These are phyloP conservation scores for Whitmania pigra DNA, from an alignment of 1,140 invertebrate species.

Conservation along the genomic window DNA sequence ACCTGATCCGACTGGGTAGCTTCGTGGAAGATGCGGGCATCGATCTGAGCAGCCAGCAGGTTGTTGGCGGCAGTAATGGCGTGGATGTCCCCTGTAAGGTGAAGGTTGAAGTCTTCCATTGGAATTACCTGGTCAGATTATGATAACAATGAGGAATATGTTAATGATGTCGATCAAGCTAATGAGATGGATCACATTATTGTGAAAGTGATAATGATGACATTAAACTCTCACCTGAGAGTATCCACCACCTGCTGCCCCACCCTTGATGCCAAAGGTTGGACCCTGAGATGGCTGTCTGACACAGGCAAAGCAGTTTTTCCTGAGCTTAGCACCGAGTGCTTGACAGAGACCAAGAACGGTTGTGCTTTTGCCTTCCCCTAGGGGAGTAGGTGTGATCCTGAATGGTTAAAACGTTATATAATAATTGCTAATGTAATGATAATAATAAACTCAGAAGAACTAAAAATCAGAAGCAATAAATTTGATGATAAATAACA, in stretches of 20 bases:
- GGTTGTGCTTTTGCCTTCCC: slow-evolving; percentile 93
- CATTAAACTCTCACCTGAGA: slow-evolving; percentile 36
- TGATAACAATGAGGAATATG: slow-evolving; percentile 31
- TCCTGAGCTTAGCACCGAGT: slow-evolving; percentile 64
- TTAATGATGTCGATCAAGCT: neutral
- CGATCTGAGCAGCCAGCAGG: slow-evolving; percentile 70
- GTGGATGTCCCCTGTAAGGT: slow-evolving; percentile 96
- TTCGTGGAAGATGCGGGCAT: slow-evolving; percentile 93
- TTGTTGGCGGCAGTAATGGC: slow-evolving; percentile 96
- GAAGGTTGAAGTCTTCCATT: slow-evolving; percentile 99
- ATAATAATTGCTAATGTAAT: neutral
- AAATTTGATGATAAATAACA: neutral
- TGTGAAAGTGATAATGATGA: neutral
- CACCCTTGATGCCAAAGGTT: slow-evolving; percentile 94
- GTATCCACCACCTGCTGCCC: slow-evolving; percentile 88
- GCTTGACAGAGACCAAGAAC: slow-evolving; percentile 85
- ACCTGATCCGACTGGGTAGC: slow-evolving; percentile 64
- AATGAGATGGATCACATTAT: neutral
- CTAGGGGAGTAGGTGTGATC: slow-evolving; percentile 90
- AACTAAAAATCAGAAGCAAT: neutral
- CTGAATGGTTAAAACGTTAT: slow-evolving; percentile 39
- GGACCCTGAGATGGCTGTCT: slow-evolving; percentile 97
- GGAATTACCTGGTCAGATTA: slow-evolving; percentile 65
- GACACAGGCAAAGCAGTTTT: slow-evolving; percentile 83
- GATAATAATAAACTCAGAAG: too few species aligned